Evolutionary conservation across 2,888 invertebrate genomes (phyloP), one percentile per base, ranked within the genome.

Genomic region (Rosalia funebris): DNA sequence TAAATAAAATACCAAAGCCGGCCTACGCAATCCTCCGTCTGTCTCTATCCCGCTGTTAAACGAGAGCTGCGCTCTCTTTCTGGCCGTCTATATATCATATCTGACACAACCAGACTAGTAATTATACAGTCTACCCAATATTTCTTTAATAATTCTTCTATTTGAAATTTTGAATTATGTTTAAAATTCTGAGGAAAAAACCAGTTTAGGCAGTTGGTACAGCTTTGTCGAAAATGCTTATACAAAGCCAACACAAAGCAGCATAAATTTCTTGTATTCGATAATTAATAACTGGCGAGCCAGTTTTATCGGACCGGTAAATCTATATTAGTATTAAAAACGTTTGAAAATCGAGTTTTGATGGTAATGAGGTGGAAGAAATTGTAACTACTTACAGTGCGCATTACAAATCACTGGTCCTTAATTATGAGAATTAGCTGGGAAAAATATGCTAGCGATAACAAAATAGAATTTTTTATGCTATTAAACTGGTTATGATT

Each of bases 101-200:
- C 77, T 77, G 77, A 77, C 77, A 77, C 75, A 76, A 77, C 68
- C 75, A 73, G 77, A 75, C 76, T 76, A 75, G 74, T 77, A 77
- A 77, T 77, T 77, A 77, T 77, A 77, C 71, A 77, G 75, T 75
- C 74, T 74, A 70, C 72, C 74, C 73, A 73, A 74, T 73, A 74
- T 74, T 72, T 72, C 71, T 72, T 74, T 74, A 77, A 77, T 77
- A 77, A 77, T 76, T 75, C 69, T 75, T 77, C 75, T 77, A 77
- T 77, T 77, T 77, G 74, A 75, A 76, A 75, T 75, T 75, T 76
- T 77, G 77, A 77, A 73, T 76, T 77, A 77, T 77, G 75, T 72
- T 72, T 72, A 63, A 68, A 70, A 69, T 68, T 65, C 65, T 68
- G 63, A 60, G 57, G 68, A 68, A 68, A 65, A 63, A 68, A 68